A percentile compares a stretch with the other conserved stretches of the same genome.
phyloP scores from a whole-genome alignment of 2,113 vertebrate genomes.

The Ciconia maguari region DNA sequence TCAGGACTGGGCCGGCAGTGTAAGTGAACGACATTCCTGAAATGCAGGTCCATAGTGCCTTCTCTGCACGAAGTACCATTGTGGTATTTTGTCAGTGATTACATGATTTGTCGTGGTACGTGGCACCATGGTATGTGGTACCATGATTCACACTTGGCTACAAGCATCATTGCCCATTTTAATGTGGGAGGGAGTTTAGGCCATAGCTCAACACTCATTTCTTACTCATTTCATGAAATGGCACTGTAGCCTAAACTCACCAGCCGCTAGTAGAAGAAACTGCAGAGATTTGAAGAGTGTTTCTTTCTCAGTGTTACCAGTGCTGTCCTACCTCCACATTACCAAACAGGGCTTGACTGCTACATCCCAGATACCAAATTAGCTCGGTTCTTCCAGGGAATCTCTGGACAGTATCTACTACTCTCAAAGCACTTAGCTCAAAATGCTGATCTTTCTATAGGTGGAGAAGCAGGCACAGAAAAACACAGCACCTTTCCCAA shows the following conservation, averaged over 20 bases:
- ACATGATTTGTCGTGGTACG: rapidly evolving
- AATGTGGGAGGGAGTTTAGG: neutral
- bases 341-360: neutral
- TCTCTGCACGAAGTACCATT: neutral
- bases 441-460: neutral
- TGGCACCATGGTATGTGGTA: neutral
- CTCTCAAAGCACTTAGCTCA: neutral
- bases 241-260: neutral
- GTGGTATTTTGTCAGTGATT: neutral
- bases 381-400: neutral
- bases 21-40: neutral
- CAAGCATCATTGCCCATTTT: neutral
- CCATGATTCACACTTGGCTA: neutral
- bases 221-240: neutral
- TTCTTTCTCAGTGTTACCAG: neutral
- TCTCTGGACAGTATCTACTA: neutral
- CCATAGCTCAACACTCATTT: neutral
- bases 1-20: neutral
- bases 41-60: neutral
- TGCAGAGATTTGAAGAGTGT: neutral
- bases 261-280: neutral
- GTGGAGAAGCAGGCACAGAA: neutral
- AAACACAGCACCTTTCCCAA: neutral
- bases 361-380: neutral
- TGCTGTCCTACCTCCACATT: neutral